These are phyloP conservation scores for Mixornis gularis DNA, from an alignment of 2,113 vertebrate genomes.

Conservation along the genomic window DNA sequence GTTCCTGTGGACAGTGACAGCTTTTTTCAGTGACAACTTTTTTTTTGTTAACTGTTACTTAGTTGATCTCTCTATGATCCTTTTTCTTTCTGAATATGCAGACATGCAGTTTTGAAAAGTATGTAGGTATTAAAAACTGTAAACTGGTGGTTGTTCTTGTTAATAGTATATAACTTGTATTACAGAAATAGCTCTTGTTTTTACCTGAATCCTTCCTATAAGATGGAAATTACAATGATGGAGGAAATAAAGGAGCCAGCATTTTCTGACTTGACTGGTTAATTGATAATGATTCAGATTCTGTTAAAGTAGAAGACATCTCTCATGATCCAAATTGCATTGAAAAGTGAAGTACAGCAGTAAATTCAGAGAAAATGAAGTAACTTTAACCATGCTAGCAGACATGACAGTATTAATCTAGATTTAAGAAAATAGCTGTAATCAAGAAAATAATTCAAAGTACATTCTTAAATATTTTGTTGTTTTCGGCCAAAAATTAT, in stretches of 20 bases:
- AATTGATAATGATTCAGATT: not conserved
- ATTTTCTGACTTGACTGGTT: slow-evolving; percentile 34
- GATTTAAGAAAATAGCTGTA: not conserved
- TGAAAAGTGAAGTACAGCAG: not conserved
- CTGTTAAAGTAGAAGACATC: not conserved
- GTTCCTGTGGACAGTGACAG: slow-evolving; percentile 74
- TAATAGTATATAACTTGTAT: slow-evolving; percentile 51
- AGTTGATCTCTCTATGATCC: slow-evolving; percentile 1
- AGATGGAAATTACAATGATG: slow-evolving; percentile 27
- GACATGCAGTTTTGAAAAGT: slow-evolving; percentile 40
- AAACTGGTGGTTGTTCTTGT: slow-evolving; percentile 49
- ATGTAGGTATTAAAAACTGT: slow-evolving; percentile 36
- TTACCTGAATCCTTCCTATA: slow-evolving; percentile 56
- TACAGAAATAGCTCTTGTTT: slow-evolving; percentile 54
- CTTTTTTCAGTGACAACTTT: slow-evolving; percentile 51
- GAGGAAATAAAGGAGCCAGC: slow-evolving; percentile 12
- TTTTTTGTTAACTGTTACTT: slow-evolving; percentile 30
- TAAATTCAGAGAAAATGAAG: not conserved
- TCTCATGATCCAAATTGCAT: not conserved
- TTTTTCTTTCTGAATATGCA: slow-evolving; percentile 42
- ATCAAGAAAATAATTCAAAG: not conserved
- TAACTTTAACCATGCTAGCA: not conserved
- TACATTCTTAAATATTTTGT: not conserved
- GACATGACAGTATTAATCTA: not conserved
- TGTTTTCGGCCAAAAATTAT: not conserved